Evolutionary conservation across 2,113 vertebrate species (phyloP).

Genomic region (Dissostichus mawsoni): DNA sequence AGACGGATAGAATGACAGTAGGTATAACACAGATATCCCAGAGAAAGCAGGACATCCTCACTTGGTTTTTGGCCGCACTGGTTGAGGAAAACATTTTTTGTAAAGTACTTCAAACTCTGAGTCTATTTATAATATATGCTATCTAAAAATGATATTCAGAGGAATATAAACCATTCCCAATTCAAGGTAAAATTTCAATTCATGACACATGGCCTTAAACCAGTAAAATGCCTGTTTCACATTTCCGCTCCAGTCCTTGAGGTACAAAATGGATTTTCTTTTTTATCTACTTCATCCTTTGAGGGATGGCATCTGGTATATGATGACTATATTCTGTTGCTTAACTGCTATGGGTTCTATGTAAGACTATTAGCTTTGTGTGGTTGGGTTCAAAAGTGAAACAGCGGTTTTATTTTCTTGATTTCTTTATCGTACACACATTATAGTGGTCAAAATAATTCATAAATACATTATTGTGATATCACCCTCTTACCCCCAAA

Average conservation of each 20-base stretch:
- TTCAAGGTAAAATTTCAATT: constrained; percentile 10
- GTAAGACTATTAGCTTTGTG: neutral
- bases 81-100: neutral
- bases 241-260: constrained; percentile 4
- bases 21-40: constrained; percentile 29
- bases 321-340: neutral
- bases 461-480: too few relatives aligned
- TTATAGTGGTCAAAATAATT: too few relatives aligned
- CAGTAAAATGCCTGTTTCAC: neutral
- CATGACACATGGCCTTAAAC: neutral
- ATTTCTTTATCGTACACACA: neutral
- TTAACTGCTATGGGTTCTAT: neutral
- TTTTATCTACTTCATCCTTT: neutral
- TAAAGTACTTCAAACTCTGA: neutral
- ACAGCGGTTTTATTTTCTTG: neutral
- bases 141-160: neutral
- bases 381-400: neutral
- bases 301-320: constrained; percentile 1
- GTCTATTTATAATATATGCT: constrained; percentile 9
- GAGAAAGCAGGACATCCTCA: constrained; percentile 18
- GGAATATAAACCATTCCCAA: neutral
- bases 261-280: neutral
- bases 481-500: too few relatives aligned
- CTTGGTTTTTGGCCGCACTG: neutral
- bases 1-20: constrained; percentile 36